A percentile compares a stretch with the other conserved stretches of the same genome.
These are phyloP conservation scores for Lithobates sylvaticus DNA, from an alignment of 2,797 vertebrate genomes.

Conservation along the genomic window DNA sequence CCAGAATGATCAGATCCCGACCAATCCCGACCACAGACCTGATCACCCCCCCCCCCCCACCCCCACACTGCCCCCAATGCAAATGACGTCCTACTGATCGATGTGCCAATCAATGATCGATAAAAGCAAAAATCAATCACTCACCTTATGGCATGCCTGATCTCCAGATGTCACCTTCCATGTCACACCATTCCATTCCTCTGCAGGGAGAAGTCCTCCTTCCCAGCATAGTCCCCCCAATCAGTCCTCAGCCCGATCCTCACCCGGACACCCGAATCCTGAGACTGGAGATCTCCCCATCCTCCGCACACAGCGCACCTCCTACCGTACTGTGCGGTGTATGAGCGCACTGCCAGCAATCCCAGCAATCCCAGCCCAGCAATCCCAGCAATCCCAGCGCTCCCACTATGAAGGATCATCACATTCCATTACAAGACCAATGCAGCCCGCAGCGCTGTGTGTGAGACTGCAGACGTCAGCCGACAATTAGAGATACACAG, in stretches of 20 bases:
- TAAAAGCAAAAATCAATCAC: not conserved
- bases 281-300: conserved; percentile 57
- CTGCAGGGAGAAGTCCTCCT: not conserved
- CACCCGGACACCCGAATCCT: conserved; percentile 53
- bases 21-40: no score
- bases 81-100: not conserved
- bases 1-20: no score
- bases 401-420: no score
- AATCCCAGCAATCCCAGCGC: no score
- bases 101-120: no score
- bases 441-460: no score
- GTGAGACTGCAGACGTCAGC: no score
- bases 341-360: conserved; percentile 22
- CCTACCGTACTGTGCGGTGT: conserved; percentile 44
- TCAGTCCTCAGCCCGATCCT: conserved; percentile 44
- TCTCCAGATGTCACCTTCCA: conserved; percentile 3
- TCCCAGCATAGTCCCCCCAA: not conserved
- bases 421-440: no score
- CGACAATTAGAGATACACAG: no score
- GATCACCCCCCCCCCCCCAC: no score
- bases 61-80: no score
- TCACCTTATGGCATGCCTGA: conserved; percentile 39
- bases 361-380: no score
- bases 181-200: not conserved
- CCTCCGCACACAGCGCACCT: conserved; percentile 21